Evolutionary conservation across 2,113 vertebrate species (phyloP), one percentile per base, ranked within the genome.

Genomic region (Spilogale gracilis): DNA sequence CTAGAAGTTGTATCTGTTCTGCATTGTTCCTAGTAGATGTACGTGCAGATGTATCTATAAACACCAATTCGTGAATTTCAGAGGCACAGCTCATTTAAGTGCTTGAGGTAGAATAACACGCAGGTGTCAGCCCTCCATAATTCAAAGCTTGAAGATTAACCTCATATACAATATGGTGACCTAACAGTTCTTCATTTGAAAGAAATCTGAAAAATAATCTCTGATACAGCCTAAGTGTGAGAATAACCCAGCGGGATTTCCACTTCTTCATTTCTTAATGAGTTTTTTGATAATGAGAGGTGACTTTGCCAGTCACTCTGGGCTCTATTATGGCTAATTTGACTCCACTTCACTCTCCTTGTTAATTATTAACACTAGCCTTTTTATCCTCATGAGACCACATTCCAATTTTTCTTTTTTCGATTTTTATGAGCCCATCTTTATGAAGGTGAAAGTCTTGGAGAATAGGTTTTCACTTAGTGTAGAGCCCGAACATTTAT

Each of bases 291-390:
- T 99, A 99, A 99, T 99, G 98, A 99, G 98, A 99, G 98, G 98
- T 99, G 99, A 99, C 99, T 99, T 98, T 99, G 98, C 98, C 96
- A 98, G 99, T 99, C 99, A 99, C 99, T 98, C 98, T 98, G 99
- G 99, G 98, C 99, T 99, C 99, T 99, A 99, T 99, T 99, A 99
- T 99, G 99, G 99, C 98, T 99, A 99, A 99, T 99, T 99, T 99
- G 98, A 98, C 98, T 99, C 99, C 98, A 99, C 99, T 99, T 99
- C 99, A 98, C 98, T 99, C 98, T 99, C 98, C 99, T 98, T 99
- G 98, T 98, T 99, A 99, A 99, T 99, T 99, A 99, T 99, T 99
- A 99, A 99, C 99, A 99, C 99, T 99, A 99, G 99, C 99, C 99
- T 99, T 99, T 99, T 99, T 99, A 99, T 99, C 99, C 99, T 99